phyloP scores from a whole-genome alignment of 2,113 vertebrate species.

The Sprattus sprattus region DNA sequence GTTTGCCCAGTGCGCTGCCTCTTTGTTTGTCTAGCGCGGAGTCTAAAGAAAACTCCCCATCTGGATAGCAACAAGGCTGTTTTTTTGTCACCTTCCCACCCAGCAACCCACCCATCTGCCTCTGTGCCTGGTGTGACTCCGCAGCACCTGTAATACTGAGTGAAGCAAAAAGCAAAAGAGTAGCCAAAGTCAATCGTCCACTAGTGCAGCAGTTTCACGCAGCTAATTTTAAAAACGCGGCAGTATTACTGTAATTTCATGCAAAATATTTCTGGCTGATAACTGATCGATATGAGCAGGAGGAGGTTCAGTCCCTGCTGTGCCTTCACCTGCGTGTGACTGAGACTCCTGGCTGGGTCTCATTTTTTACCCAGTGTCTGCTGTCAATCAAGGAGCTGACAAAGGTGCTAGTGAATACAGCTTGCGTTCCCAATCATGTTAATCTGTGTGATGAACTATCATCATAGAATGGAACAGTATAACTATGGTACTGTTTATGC shows the following conservation, averaged over 20 bases:
- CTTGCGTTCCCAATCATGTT: neutral
- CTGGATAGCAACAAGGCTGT: slow-evolving; percentile 40
- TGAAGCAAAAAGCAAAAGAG: too few species aligned
- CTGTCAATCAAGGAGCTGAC: neutral
- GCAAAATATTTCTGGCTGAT: neutral
- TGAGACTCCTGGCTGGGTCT: neutral
- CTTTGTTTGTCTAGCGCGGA: slow-evolving; percentile 49
- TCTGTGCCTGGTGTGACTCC: neutral
- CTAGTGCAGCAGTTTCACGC: neutral
- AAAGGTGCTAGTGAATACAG: neutral
- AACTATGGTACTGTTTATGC: neutral
- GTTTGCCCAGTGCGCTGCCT: slow-evolving; percentile 37
- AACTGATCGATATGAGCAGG: neutral
- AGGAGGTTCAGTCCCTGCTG: neutral
- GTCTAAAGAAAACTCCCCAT: slow-evolving; percentile 28
- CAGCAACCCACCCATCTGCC: slow-evolving; percentile 37
- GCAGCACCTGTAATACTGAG: neutral
- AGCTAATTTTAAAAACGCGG: neutral
- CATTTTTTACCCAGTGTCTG: neutral
- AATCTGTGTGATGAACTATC: too few species aligned
- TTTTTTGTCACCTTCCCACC: slow-evolving; percentile 18
- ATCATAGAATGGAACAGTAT: too few species aligned
- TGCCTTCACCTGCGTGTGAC: neutral
- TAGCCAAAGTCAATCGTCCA: neutral
- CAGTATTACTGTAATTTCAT: slow-evolving; percentile 5